These are phyloP conservation scores for Leptinotarsa lineolata DNA, from an alignment of 1,140 invertebrate genomes.

Conservation along the genomic window DNA sequence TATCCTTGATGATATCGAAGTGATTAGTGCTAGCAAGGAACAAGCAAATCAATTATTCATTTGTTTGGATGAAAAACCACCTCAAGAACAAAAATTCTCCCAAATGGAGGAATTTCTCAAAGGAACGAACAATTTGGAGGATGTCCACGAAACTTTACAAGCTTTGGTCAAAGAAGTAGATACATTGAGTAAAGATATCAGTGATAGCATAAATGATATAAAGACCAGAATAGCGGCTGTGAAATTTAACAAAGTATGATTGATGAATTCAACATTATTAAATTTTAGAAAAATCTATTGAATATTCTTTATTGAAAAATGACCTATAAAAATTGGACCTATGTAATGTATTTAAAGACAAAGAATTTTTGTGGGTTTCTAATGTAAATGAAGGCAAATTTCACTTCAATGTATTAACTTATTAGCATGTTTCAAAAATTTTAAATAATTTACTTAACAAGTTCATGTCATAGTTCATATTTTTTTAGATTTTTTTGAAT, in stretches of 20 bases:
- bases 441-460: too few relatives aligned
- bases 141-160: conserved; percentile 31
- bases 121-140: conserved; percentile 43
- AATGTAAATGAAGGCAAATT: not conserved
- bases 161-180: conserved; percentile 30
- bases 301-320: not conserved
- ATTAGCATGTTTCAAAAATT: too few relatives aligned
- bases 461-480: too few relatives aligned
- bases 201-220: conserved; percentile 28
- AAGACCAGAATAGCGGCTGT: not conserved
- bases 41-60: conserved; percentile 44
- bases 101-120: conserved; percentile 50
- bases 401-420: too few relatives aligned
- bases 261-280: too few relatives aligned
- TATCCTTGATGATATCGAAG: conserved; percentile 47
- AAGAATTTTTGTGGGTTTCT: not conserved
- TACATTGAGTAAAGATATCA: conserved; percentile 25
- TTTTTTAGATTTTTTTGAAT: too few relatives aligned
- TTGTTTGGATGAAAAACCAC: conserved; percentile 46
- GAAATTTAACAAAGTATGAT: not conserved
- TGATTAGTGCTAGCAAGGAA: conserved; percentile 37
- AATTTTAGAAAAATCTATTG: not conserved
- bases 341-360: not conserved
- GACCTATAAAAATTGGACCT: not conserved
- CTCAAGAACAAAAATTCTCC: conserved; percentile 40